Evolutionary conservation across 2,797 vertebrate species (phyloP).

Genomic region (Gymnoscopelus microlampas): DNA sequence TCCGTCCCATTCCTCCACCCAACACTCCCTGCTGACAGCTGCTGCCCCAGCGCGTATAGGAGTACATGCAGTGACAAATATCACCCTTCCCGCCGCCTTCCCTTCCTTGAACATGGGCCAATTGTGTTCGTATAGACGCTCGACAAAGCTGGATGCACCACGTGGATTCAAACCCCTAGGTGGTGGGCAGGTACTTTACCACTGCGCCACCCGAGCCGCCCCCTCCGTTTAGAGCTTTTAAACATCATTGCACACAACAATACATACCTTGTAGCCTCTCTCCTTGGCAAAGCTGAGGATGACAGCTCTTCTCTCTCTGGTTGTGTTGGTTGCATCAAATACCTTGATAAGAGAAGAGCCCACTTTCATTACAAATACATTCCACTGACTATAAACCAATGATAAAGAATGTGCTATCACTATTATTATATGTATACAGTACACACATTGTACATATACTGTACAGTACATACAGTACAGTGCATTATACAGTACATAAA

Average conservation of each 20-base stretch:
- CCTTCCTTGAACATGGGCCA: too few relatives aligned
- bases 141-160: too few relatives aligned
- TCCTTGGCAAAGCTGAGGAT: slow-evolving; percentile 88
- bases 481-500: not conserved
- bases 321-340: slow-evolving; percentile 94
- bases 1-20: too few relatives aligned
- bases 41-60: too few relatives aligned
- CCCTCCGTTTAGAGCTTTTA: not conserved
- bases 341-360: slow-evolving; percentile 74
- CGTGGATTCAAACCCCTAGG: too few relatives aligned
- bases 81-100: too few relatives aligned
- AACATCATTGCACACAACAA: not conserved
- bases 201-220: too few relatives aligned
- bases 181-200: too few relatives aligned
- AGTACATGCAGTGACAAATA: too few relatives aligned
- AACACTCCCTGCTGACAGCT: too few relatives aligned
- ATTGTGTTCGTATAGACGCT: too few relatives aligned
- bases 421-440: not conserved
- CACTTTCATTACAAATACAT: slow-evolving; percentile 10
- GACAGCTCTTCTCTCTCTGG: slow-evolving; percentile 84
- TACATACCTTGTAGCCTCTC: slow-evolving; percentile 88
- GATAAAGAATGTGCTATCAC: not conserved
- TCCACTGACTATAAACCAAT: not conserved
- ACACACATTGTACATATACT: not conserved
- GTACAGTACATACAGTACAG: not conserved